Conservation (phyloP, 1,140 invertebrate species). For the Drosophila ohnishii region DNA sequence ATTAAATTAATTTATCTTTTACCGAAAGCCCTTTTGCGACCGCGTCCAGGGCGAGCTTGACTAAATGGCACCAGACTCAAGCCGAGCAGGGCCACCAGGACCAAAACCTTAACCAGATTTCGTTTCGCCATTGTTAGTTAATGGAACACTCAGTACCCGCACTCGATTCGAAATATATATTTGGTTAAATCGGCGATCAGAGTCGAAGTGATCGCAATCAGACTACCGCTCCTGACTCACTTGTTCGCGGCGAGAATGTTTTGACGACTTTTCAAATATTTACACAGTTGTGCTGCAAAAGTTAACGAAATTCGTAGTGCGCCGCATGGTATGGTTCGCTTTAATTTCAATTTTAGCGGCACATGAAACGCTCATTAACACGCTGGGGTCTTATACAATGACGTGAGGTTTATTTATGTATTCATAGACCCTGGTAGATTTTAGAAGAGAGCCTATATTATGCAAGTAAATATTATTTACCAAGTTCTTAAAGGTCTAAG, state of each 20-base stretch:
- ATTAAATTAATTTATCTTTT: neutral
- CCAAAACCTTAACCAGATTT: constrained; percentile 23
- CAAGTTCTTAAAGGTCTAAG: too few relatives aligned
- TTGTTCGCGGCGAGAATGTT: constrained; percentile 43
- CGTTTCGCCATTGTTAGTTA: constrained; percentile 34
- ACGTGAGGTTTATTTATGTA: neutral
- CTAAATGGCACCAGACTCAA: constrained; percentile 30
- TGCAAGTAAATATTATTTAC: neutral
- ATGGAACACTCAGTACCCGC: neutral
- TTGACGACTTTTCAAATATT: constrained; percentile 50
- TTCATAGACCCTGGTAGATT: too few relatives aligned
- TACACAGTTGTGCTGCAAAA: constrained; percentile 49
- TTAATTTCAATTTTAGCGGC: constrained; percentile 57
- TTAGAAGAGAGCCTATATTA: constrained; percentile 5
- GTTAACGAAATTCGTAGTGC: constrained; percentile 16
- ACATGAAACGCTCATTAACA: constrained; percentile 49
- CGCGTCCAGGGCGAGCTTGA: constrained; percentile 46
- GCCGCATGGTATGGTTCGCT: constrained; percentile 16
- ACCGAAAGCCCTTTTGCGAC: constrained; percentile 57
- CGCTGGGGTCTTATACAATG: constrained; percentile 8
- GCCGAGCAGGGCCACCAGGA: constrained; percentile 34
- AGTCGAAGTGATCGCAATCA: constrained; percentile 20
- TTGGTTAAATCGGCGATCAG: constrained; percentile 19
- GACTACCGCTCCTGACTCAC: constrained; percentile 20
- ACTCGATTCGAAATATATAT: constrained; percentile 2